Evolutionary conservation across 1,140 invertebrate genomes (phyloP).

Genomic region (Nasonia vitripennis): DNA sequence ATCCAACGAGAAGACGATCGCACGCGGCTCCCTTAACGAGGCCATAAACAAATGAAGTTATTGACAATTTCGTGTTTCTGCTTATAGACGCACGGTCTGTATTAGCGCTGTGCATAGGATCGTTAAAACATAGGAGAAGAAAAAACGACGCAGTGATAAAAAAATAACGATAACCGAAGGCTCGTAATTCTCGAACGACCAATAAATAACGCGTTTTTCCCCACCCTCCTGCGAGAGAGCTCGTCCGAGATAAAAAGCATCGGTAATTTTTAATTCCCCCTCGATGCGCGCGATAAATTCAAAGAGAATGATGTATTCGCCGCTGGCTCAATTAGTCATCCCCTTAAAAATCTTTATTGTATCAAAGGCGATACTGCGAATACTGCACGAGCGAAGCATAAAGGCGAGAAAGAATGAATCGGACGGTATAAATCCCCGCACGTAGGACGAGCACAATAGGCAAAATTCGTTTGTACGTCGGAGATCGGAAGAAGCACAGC

Average conservation of each 20-base stretch:
- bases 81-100: slow-evolving; percentile 22
- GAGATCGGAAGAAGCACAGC: slow-evolving; percentile 10
- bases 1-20: slow-evolving; percentile 15
- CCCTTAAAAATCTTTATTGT: slow-evolving; percentile 50
- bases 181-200: slow-evolving; percentile 53
- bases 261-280: slow-evolving; percentile 54
- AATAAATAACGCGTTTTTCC: slow-evolving; percentile 47
- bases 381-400: neutral
- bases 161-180: slow-evolving; percentile 39
- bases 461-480: slow-evolving; percentile 22
- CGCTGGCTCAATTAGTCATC: slow-evolving; percentile 49
- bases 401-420: slow-evolving; percentile 39
- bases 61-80: slow-evolving; percentile 43
- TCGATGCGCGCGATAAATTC: slow-evolving; percentile 47
- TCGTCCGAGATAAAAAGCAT: slow-evolving; percentile 46
- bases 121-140: neutral
- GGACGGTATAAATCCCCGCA: slow-evolving; percentile 33
- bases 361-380: slow-evolving; percentile 21
- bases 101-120: neutral
- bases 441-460: slow-evolving; percentile 35
- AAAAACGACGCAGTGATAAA: neutral
- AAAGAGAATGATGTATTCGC: slow-evolving; percentile 42
- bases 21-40: slow-evolving; percentile 28
- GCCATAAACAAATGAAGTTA: slow-evolving; percentile 49
- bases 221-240: neutral